Evolutionary conservation across 92 coral and sea anemone species (phyloP), one percentile per base, ranked within the genome.

Genomic region (Epizoanthus fatuus): DNA sequence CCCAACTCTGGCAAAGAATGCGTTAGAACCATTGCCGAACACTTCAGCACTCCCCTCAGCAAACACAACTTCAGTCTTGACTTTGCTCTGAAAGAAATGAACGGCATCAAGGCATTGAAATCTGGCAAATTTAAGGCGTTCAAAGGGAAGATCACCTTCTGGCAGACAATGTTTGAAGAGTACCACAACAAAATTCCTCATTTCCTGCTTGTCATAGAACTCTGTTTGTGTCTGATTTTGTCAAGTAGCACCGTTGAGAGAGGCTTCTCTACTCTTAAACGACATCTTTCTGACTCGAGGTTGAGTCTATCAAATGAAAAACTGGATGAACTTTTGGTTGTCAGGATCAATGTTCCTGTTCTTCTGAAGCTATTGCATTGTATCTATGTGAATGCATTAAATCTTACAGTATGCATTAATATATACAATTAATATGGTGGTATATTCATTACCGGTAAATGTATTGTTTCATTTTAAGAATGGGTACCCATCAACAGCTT

Each of bases 161-260:
- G 72, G 87, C 79, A 83, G 87, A 47, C 37, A 13, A 42, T 70
- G 69, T 82, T 82, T 57, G 80, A 72, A 37, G 68, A 55, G 52
- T 72, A 57, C 19, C 69, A 58, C 16, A 12, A 83, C 63, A 71
- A 40, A 44, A 60, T 83, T 13, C 87, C 87, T 7, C 87, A 83
- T 83, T 59, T 39, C 56, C 70, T 38, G 7, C 88, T 84, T 60
- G 19, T 84, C 58, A 84, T 84, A 84, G 88, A 84, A 29, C 75
- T 73, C 74, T 84, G 87, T 44, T 77, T 84, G 81, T 84, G 81
- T 6, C 80, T 84, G 53, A 84, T 73, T 37, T 49, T 84, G 74
- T 84, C 73, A 44, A 84, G 87, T 44, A 72, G 81, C 87, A 84
- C 81, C 3, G 81, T 84, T 19, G 73, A 72, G 73, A 84, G 73